A percentile compares a stretch with the other conserved stretches of the same genome.
Conservation (phyloP, 2,888 invertebrate genomes). For the Lymantria monacha region DNA sequence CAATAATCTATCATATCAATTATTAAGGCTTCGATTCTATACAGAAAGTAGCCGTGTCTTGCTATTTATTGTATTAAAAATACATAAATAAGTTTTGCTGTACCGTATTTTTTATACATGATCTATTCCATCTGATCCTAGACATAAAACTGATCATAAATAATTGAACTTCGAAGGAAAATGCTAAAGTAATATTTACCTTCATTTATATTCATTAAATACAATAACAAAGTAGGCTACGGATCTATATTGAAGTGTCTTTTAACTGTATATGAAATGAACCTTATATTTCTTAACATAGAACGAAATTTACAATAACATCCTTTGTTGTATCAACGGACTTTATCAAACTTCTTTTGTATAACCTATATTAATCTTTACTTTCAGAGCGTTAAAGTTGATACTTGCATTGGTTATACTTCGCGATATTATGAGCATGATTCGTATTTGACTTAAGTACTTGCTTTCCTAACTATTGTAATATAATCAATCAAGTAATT, state of each 20-base stretch:
- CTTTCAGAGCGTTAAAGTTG: conserved; percentile 10
- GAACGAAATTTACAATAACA: conserved; percentile 29
- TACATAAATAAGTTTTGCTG: no score
- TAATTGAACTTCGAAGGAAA: conserved; percentile 46
- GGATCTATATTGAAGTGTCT: conserved; percentile 39
- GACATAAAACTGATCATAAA: conserved; percentile 34
- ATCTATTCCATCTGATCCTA: conserved; percentile 6
- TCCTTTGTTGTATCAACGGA: conserved; percentile 13
- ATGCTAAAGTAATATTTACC: conserved; percentile 52
- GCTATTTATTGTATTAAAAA: no score
- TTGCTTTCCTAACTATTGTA: conserved; percentile 31
- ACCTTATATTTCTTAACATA: conserved; percentile 29
- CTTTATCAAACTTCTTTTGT: conserved; percentile 20
- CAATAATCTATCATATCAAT: no score
- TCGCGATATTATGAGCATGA: conserved; percentile 21
- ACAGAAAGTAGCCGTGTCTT: no score
- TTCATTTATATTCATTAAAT: conserved; percentile 64
- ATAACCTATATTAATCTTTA: conserved; percentile 10
- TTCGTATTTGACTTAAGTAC: conserved; percentile 29
- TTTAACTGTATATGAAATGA: conserved; percentile 27
- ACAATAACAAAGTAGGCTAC: conserved; percentile 54
- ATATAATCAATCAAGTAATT: conserved; percentile 32
- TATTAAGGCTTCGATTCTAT: no score
- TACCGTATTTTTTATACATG: not conserved
- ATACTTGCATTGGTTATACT: conserved; percentile 4